Conservation (phyloP, 2,113 vertebrate genomes). For the Oxyruncus cristatus region DNA sequence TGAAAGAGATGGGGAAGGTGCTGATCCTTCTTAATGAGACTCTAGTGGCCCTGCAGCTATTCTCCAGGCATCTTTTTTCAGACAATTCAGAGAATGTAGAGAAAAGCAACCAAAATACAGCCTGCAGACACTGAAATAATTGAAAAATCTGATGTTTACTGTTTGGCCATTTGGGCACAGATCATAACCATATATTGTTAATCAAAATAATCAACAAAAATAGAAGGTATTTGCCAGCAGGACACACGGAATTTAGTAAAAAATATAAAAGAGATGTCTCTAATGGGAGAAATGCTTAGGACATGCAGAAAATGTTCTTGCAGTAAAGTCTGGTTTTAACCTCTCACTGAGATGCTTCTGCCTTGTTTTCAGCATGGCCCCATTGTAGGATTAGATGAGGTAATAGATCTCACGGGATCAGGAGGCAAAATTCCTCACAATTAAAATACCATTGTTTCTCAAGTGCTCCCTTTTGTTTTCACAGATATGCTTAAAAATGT, state of each 20-base stretch:
- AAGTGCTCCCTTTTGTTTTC: background rate
- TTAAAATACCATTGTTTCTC: conserved; percentile 9
- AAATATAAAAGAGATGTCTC: background rate
- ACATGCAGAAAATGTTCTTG: background rate
- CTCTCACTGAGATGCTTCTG: background rate
- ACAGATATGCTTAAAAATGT: background rate
- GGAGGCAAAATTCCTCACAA: background rate
- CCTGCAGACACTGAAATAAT: background rate
- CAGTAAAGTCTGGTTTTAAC: background rate
- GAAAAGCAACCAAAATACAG: background rate
- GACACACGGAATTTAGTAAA: background rate
- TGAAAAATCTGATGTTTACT: background rate
- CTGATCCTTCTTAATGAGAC: background rate
- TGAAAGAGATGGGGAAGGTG: background rate
- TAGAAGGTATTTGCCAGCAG: background rate
- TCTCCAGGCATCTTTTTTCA: background rate
- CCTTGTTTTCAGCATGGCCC: background rate
- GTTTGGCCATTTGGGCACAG: background rate
- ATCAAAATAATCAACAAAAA: background rate
- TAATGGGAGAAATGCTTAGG: background rate
- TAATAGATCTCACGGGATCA: background rate
- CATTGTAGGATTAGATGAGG: background rate
- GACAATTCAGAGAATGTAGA: background rate
- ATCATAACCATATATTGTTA: background rate
- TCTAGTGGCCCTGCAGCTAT: background rate